A percentile compares a stretch with the other conserved stretches of the same genome.
phyloP scores from a whole-genome alignment of 64 coral and sea anemone species.

The Hydrozoanthus tunicans region DNA sequence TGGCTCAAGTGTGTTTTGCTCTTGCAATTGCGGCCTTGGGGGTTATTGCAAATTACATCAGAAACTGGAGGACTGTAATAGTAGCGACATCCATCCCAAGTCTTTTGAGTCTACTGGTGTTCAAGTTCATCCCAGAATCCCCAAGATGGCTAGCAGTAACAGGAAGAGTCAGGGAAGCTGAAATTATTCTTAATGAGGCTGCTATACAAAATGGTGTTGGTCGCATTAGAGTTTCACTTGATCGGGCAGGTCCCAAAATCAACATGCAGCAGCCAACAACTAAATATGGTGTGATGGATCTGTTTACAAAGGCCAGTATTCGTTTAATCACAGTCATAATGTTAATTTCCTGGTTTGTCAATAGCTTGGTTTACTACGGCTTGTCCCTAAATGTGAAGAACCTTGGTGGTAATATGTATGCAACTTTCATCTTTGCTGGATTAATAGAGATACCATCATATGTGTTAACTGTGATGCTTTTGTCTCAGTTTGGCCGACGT shows the following conservation, averaged over 20 bases:
- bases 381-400: conserved; percentile 65
- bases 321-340: conserved; percentile 52
- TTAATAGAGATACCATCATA: conserved; percentile 65
- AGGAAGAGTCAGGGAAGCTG: conserved; percentile 59
- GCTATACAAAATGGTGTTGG: conserved; percentile 53
- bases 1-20: conserved; percentile 63
- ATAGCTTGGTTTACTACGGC: conserved; percentile 64
- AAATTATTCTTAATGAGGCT: conserved; percentile 45
- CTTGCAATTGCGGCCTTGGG: conserved; percentile 35
- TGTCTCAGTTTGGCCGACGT: conserved; percentile 47
- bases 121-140: conserved; percentile 64
- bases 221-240: background rate
- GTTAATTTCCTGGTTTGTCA: conserved; percentile 51
- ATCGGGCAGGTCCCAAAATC: background rate
- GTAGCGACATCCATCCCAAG: conserved; percentile 53
- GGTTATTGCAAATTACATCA: conserved; percentile 60
- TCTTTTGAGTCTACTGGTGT: conserved; percentile 51
- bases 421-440: conserved; percentile 56
- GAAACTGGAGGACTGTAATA: conserved; percentile 63
- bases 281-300: conserved; percentile 45
- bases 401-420: conserved; percentile 55
- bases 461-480: conserved; percentile 15
- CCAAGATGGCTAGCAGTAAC: conserved; percentile 59
- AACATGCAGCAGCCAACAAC: background rate
- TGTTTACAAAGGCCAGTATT: conserved; percentile 54